Conservation (phyloP, 2,113 vertebrate species). For the Menura novaehollandiae region DNA sequence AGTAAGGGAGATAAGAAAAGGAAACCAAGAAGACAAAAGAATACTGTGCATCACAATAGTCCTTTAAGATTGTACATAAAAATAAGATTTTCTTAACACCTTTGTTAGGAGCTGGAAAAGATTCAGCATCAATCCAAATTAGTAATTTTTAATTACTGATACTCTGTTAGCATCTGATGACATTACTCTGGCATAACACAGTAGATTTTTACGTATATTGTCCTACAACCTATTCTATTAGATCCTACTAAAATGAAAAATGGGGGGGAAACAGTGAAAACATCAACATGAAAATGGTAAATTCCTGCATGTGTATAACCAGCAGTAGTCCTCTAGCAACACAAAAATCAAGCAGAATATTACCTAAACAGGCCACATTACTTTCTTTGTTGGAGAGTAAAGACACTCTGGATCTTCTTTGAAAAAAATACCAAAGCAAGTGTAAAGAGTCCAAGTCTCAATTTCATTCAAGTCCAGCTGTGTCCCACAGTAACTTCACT, state of each 20-base stretch:
- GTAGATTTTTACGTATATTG: not conserved
- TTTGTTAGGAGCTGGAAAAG: not conserved
- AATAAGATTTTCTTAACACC: not conserved
- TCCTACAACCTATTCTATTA: not conserved
- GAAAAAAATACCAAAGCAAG: not conserved
- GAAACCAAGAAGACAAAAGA: conserved; percentile 33
- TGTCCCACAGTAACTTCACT: not conserved
- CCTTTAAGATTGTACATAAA: not conserved
- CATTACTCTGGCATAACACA: not conserved
- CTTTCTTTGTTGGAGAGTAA: not conserved
- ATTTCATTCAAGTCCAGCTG: not conserved
- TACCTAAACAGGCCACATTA: not conserved
- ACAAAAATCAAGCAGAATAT: not conserved
- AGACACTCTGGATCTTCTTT: not conserved
- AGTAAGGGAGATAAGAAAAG: conserved; percentile 9
- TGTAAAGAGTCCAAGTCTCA: not conserved
- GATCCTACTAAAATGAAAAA: not conserved
- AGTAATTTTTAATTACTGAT: not conserved
- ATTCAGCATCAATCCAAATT: not conserved
- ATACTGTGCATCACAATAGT: not conserved
- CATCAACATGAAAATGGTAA: not conserved
- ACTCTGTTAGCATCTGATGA: not conserved
- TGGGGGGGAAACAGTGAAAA: not conserved
- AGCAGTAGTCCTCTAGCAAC: not conserved
- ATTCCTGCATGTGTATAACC: not conserved